Conservation (phyloP, 2,113 vertebrate species). For the Microcebus murinus region DNA sequence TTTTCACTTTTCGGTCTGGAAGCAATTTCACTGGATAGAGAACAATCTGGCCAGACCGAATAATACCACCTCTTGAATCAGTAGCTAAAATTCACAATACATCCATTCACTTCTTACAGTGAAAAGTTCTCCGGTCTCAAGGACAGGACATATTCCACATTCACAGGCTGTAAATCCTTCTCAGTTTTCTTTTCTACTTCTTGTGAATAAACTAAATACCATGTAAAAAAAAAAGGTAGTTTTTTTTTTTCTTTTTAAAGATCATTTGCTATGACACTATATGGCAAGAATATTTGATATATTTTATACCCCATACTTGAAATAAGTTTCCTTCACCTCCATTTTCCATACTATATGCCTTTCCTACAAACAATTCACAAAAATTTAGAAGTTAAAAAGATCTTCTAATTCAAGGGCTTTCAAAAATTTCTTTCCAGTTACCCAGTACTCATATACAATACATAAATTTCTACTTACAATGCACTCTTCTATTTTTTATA, state of each 20-base stretch:
- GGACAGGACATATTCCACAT: background rate
- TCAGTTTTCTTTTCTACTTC: background rate
- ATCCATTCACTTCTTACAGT: background rate
- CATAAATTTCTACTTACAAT: background rate
- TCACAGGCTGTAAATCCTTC: background rate
- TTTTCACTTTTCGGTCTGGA: background rate
- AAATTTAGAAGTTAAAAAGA: background rate
- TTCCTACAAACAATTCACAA: background rate
- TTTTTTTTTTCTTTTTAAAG: background rate
- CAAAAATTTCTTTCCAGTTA: background rate
- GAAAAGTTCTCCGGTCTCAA: background rate
- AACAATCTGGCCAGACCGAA: background rate
- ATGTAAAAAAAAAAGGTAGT: background rate
- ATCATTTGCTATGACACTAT: background rate
- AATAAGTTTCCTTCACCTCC: background rate
- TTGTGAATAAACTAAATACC: background rate
- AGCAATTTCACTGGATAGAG: slow-evolving; percentile 1
- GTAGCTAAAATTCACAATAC: background rate
- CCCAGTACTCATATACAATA: background rate
- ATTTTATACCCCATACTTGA: background rate
- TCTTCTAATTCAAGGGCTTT: background rate
- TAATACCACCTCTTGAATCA: background rate
- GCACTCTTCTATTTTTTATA: background rate
- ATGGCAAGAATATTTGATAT: background rate
- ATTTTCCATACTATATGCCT: background rate